These are phyloP conservation scores for Thamnophis sirtalis DNA, from an alignment of 2,113 vertebrate genomes.

Conservation along the genomic window DNA sequence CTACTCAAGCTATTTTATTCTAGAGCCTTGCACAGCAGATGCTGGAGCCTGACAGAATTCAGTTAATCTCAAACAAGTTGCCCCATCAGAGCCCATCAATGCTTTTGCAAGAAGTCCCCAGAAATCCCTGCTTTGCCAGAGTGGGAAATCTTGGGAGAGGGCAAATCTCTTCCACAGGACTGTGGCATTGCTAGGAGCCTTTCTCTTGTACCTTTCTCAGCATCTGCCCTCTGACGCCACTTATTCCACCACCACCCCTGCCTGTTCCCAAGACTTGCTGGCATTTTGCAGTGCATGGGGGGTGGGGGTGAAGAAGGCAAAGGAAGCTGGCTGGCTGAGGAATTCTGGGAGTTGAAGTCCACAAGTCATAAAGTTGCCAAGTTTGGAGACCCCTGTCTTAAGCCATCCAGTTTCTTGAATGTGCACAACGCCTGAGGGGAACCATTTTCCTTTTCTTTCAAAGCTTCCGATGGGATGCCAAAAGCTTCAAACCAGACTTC, in stretches of 20 bases:
- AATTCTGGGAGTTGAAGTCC: neutral
- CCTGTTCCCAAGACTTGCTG: neutral
- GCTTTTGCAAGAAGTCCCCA: neutral
- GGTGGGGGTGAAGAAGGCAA: neutral
- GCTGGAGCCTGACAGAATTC: neutral
- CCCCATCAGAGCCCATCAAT: neutral
- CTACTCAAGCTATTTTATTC: neutral
- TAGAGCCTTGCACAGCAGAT: neutral
- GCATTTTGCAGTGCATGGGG: neutral
- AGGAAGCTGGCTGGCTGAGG: neutral
- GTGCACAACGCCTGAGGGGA: neutral
- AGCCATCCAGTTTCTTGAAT: neutral
- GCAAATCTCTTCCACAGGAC: neutral
- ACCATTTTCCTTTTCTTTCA: neutral
- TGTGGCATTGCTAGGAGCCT: neutral
- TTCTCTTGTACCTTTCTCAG: neutral
- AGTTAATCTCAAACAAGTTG: neutral
- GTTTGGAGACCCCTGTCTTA: neutral
- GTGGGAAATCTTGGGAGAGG: neutral
- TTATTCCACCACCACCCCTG: accelerated
- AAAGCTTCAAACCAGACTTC: slow-evolving; percentile 71
- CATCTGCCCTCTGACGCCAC: neutral
- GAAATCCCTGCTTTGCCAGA: neutral
- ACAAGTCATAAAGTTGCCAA: neutral
- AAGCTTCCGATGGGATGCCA: slow-evolving; percentile 83